These are phyloP conservation scores for Symphodus melops DNA, from an alignment of 2,113 vertebrate species.

Conservation along the genomic window DNA sequence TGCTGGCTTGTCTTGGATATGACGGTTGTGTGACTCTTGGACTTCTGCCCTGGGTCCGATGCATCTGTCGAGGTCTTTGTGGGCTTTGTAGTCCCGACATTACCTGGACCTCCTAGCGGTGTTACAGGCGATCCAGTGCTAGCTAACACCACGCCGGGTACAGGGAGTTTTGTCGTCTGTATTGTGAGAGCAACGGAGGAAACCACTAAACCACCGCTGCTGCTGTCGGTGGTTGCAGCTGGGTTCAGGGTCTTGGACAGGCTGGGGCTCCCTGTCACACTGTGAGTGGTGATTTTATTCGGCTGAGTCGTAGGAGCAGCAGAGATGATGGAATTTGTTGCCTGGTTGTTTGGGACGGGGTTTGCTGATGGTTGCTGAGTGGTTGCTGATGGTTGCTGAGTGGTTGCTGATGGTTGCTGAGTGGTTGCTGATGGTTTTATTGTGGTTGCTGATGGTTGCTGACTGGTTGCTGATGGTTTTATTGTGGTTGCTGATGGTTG, in stretches of 20 bases:
- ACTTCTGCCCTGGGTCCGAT: fast-evolving
- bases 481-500: fast-evolving
- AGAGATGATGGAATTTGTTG: fast-evolving
- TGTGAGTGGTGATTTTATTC: fast-evolving
- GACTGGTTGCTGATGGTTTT: too few relatives aligned
- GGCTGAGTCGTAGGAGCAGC: neutral
- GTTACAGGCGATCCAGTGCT: fast-evolving
- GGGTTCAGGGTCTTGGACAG: too few relatives aligned
- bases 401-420: too few relatives aligned
- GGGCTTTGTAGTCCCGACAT: neutral
- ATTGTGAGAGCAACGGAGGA: neutral
- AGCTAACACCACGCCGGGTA: neutral
- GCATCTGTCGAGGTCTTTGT: neutral
- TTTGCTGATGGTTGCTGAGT: fast-evolving
- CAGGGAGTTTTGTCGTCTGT: neutral
- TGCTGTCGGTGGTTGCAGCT: neutral
- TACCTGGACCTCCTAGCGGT: fast-evolving
- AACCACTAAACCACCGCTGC: neutral
- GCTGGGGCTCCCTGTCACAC: fast-evolving
- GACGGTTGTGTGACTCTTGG: neutral
- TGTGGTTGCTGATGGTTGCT: neutral
- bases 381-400: too few relatives aligned
- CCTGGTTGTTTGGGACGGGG: neutral
- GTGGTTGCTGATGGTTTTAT: fast-evolving
- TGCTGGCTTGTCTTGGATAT: neutral